These are phyloP conservation scores for Ranitomeya variabilis DNA, from an alignment of 2,113 vertebrate species.

Conservation along the genomic window DNA sequence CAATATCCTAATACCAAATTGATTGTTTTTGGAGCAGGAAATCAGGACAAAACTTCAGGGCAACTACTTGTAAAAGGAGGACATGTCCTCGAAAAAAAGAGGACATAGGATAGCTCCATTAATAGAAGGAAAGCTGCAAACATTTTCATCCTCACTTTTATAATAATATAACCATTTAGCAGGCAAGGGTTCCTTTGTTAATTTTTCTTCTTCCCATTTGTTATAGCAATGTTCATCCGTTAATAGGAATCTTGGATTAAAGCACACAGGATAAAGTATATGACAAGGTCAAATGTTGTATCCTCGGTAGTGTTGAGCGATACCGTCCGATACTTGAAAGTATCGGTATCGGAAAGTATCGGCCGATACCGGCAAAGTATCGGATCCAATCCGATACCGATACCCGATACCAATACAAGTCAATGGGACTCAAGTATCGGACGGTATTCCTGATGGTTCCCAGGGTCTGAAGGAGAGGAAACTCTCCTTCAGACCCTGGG, in stretches of 20 bases:
- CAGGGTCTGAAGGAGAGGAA: too few relatives aligned
- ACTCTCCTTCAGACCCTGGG: too few relatives aligned
- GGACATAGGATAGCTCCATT: background rate
- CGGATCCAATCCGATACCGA: too few relatives aligned
- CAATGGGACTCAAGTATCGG: too few relatives aligned
- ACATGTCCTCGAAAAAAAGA: constrained; percentile 19
- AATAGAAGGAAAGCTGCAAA: background rate
- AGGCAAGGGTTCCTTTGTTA: background rate
- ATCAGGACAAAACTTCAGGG: background rate
- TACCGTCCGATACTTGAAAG: too few relatives aligned
- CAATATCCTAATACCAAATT: background rate
- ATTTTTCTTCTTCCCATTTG: background rate
- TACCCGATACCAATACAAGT: too few relatives aligned
- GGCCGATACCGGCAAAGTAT: too few relatives aligned
- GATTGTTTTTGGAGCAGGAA: background rate
- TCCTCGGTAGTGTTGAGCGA: too few relatives aligned
- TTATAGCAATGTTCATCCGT: background rate
- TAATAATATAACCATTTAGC: background rate
- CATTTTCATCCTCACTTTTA: background rate
- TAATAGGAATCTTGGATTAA: background rate
- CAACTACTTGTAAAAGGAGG: constrained; percentile 2
- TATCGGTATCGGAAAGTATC: too few relatives aligned
- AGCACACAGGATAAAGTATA: background rate
- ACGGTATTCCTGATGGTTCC: too few relatives aligned
- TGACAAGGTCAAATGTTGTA: background rate